Evolutionary conservation across 2,888 invertebrate species (phyloP).

Genomic region (Formica aserva): DNA sequence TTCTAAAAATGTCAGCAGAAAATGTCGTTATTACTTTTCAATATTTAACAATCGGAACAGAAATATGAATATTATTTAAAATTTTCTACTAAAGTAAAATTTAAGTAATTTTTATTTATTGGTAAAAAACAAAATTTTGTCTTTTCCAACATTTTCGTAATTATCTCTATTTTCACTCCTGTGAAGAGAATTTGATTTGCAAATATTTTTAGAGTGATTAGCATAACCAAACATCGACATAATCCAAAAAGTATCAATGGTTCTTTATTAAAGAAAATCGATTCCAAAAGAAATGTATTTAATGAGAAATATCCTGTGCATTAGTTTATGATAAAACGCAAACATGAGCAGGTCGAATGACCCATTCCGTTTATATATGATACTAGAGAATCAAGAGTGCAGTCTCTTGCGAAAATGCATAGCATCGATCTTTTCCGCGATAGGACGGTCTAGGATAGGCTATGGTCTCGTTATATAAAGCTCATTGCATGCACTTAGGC

Average conservation of each 20-base stretch:
- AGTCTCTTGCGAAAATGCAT: constrained; percentile 11
- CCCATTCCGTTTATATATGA: constrained; percentile 10
- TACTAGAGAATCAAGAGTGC: not conserved
- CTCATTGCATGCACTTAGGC: constrained; percentile 18
- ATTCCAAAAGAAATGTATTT: not conserved
- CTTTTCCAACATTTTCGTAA: not conserved
- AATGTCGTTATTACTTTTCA: not conserved
- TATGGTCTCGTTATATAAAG: constrained; percentile 50
- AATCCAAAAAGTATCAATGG: not conserved
- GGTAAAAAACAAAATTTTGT: not conserved
- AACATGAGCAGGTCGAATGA: not conserved
- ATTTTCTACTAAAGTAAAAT: not conserved
- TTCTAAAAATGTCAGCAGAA: not conserved
- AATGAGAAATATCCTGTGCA: not conserved
- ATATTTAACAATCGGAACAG: not conserved
- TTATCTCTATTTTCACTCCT: not conserved
- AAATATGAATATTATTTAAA: not conserved
- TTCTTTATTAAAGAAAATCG: not conserved
- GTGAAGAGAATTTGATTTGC: not conserved
- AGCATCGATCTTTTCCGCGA: constrained; percentile 41
- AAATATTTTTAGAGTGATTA: not conserved
- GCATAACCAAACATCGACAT: not conserved
- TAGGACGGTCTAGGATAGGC: not conserved
- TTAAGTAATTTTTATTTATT: not conserved
- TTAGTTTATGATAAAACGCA: constrained; percentile 7